Base-by-base conservation (phyloP, 2,888 invertebrate genomes). In the Eupithecia vulgata region DNA sequence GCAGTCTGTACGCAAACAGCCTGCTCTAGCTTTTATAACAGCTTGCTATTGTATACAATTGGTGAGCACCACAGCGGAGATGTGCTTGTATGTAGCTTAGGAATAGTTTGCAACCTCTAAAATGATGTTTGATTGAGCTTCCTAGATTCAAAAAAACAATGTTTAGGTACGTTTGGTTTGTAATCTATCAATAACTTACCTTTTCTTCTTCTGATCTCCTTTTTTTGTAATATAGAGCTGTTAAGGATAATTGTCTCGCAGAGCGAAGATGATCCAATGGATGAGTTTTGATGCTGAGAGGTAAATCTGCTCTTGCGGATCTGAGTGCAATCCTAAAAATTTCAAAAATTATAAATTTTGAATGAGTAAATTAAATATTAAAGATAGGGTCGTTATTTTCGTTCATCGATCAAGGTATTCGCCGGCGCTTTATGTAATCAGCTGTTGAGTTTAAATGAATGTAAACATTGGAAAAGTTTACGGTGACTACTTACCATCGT, bases 141-240 rank as follows among this genome's bases (percentile, higher is more conserved):
- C n/a, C n/a, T n/a, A 3, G 5, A n/a, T 6, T n/a, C 1, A 45
- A 45, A 48, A 48, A 48, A 1, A 48, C 17, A 45, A 17, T 30
- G 6, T 2, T 7, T 48, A 2, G 7, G 1, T 48, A 48, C 1
- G 15, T 15, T 30, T 30, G 61, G 15, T 8, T 34, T 5, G 34
- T 34, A 34, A 7, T 61, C 13, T 25, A 8, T 61, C 7, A 7
- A 61, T 30, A 40, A 40, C 52, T 21, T 64, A 96, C 96, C 92
- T 94, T 95, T 89, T 96, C 96, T 81, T 96, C 96, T 0, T 91
- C 92, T 42, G 95, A 94, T 93, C 95, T 96, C 79, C 96, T 91
- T 81, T 96, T 95, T 83, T 96, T 96, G 57, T 85, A 93, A 74
- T 86, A 87, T 5, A 88, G 76, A 78, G 88, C 79, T 82, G 95